Base-by-base conservation (phyloP, 2,888 invertebrate genomes). In the Drosophila paranaensis region DNA sequence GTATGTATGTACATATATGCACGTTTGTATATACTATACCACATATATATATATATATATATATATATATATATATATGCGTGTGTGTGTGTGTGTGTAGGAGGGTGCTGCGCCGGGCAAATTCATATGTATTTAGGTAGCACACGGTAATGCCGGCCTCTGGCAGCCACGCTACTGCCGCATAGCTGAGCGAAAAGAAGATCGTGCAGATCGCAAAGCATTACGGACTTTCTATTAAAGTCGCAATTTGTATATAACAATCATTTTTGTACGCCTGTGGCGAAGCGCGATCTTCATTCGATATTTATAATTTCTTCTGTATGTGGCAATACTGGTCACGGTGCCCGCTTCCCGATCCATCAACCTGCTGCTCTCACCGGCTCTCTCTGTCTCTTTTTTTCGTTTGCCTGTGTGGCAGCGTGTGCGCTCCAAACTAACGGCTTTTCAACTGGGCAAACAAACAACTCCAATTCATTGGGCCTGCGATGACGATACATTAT, bases 61-160 rank as follows among this genome's bases (percentile, higher is more conserved):
- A 43, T 20, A 2, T 20, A 20, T 25, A 1, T 43, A 3, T 6
- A 6, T 6, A 9, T 43, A 9, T 43, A 3, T 43, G 2, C 30
- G 74, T 25, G 25, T 25, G 16, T 16, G 33, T 30, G 40, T 25
- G 62, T 27, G 37, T 55, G 64, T 64, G 61, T 45, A 58, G 57
- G 77, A 60, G 84, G 88, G 89, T 84, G 89, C 84, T 88, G 72
- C 82, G 85, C 76, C 84, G 77, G 84, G 79, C 83, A 88, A 82
- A 83, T 83, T 82, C 70, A 51, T 58, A 39, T 68, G 53, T 37
- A 39, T 68, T 56, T 37, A 20, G 43, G 43, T 37, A 67, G 53
- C 62, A 58, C 63, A 64, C 60, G 60, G 54, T 40, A 9, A 64
- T 64, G 63, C 77, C 81, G 77, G 81, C 65, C 51, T 56, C 62